Evolutionary conservation across 2,888 invertebrate genomes (phyloP).

Genomic region (Trachelus tabidus): DNA sequence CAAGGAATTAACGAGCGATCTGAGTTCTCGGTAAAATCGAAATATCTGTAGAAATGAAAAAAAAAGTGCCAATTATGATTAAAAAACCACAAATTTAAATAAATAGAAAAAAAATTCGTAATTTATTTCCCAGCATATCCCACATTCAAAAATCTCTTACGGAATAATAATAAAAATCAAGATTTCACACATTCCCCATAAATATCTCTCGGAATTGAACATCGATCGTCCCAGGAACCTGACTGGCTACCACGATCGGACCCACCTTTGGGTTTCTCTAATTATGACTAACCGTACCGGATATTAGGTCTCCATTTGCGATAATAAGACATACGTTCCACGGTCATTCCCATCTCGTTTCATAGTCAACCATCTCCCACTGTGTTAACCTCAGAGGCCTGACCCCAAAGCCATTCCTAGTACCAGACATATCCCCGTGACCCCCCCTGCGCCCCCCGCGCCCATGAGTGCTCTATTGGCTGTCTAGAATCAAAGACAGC

Average conservation of each 20-base stretch:
- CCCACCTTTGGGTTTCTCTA: constrained; percentile 17
- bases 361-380: constrained; percentile 23
- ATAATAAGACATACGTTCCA: constrained; percentile 32
- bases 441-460: too few relatives aligned
- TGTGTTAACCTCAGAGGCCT: background rate
- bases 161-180: too few relatives aligned
- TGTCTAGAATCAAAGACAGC: background rate
- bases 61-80: background rate
- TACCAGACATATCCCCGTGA: background rate
- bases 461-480: background rate
- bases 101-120: too few relatives aligned
- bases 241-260: background rate
- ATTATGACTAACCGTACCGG: constrained; percentile 36
- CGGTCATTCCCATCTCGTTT: constrained; percentile 33
- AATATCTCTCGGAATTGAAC: background rate
- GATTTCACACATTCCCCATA: background rate
- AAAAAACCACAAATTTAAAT: too few relatives aligned
- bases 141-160: too few relatives aligned
- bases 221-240: background rate
- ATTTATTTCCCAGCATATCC: too few relatives aligned
- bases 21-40: background rate
- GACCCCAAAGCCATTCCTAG: background rate
- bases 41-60: background rate
- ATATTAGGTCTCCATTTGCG: constrained; percentile 31
- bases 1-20: background rate